phyloP scores from a whole-genome alignment of 2,113 vertebrate species.

The Etheostoma spectabile region DNA sequence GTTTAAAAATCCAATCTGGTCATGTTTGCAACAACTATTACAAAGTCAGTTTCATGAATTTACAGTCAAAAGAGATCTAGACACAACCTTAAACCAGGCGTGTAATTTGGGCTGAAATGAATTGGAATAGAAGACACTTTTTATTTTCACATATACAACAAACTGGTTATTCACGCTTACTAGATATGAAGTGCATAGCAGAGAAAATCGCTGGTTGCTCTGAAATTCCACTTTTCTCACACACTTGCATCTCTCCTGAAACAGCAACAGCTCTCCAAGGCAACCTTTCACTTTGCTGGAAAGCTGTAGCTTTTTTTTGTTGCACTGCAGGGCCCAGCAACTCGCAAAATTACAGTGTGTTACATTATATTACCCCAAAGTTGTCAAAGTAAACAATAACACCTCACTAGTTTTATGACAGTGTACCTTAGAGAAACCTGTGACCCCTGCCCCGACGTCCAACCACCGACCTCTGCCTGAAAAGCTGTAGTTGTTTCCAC shows the following conservation, averaged over 20 bases:
- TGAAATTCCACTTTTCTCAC: not conserved
- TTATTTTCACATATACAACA: not conserved
- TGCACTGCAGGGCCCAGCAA: conserved; percentile 43
- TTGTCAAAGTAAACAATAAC: conserved; percentile 34
- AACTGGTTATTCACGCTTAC: not conserved
- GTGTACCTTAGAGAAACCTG: not conserved
- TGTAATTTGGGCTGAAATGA: not conserved
- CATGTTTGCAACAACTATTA: conserved; percentile 16
- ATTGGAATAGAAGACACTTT: not conserved
- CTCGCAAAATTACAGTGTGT: conserved; percentile 38
- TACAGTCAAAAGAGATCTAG: conserved; percentile 6
- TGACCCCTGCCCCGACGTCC: conserved; percentile 50
- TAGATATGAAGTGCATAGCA: not conserved
- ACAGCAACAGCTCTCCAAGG: conserved; percentile 31
- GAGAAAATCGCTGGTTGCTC: not conserved
- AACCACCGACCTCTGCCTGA: conserved; percentile 15
- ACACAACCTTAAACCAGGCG: not conserved
- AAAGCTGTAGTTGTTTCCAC: conserved; percentile 2
- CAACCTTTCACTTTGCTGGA: conserved; percentile 44
- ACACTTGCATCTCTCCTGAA: conserved; percentile 8
- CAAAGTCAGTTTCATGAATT: conserved; percentile 22
- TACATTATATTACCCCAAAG: conserved; percentile 31
- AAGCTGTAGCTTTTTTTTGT: conserved; percentile 29
- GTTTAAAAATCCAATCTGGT: conserved; percentile 27
- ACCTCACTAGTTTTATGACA: conserved; percentile 37